Conservation (phyloP, 2,797 vertebrate genomes). For the Eulemur coronatus region DNA sequence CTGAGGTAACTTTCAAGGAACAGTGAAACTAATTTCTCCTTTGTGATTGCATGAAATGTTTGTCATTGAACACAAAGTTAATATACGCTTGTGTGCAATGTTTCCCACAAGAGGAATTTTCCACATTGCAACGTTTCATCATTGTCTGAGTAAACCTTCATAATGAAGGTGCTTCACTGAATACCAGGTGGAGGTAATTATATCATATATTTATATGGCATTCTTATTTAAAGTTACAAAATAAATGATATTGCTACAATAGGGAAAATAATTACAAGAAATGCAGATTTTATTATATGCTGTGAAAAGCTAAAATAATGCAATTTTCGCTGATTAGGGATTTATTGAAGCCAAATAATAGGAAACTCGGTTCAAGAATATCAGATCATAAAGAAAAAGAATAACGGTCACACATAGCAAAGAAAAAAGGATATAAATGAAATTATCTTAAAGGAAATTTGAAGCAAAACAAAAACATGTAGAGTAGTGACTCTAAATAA, state of each 20-base stretch:
- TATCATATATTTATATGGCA: background rate
- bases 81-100: background rate
- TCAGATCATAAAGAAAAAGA: constrained; percentile 14
- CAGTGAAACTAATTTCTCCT: background rate
- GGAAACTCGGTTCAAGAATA: background rate
- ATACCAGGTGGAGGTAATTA: background rate
- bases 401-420: background rate
- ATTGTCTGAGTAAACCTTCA: background rate
- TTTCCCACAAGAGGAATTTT: background rate
- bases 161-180: background rate
- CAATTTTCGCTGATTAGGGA: background rate
- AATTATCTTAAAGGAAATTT: constrained; percentile 5
- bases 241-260: background rate
- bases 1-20: background rate
- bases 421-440: background rate
- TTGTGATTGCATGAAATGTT: background rate
- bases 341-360: constrained; percentile 2
- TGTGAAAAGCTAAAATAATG: constrained; percentile 28
- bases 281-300: constrained; percentile 14
- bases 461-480: background rate
- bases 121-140: background rate
- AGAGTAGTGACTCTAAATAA: background rate
- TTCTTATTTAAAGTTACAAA: constrained; percentile 43
- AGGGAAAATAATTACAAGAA: background rate
- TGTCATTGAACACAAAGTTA: background rate